phyloP scores from a whole-genome alignment of 2,113 vertebrate species.

The Baryphthengus martii region DNA sequence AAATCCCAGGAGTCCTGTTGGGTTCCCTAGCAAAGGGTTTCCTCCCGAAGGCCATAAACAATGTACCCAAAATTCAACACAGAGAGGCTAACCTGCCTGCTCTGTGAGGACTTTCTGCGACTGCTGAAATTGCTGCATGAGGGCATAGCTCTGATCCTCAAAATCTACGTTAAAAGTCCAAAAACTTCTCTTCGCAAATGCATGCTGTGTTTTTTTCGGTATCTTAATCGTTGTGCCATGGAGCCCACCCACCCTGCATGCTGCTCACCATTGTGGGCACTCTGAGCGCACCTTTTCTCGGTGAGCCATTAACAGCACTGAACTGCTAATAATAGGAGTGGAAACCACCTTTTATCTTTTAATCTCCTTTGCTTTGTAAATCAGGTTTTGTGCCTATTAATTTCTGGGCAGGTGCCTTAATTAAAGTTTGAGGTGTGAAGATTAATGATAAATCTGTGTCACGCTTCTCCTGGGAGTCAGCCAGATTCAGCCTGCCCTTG shows the following conservation, averaged over 20 bases:
- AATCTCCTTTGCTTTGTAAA: conserved; percentile 43
- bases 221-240: background rate
- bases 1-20: fast-evolving
- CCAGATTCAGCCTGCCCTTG: background rate
- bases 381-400: conserved; percentile 35
- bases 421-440: conserved; percentile 47
- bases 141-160: background rate
- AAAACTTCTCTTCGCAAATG: background rate
- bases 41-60: background rate
- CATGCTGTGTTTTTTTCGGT: background rate
- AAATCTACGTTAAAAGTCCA: background rate
- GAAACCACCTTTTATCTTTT: background rate
- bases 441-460: background rate
- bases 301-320: background rate
- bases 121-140: background rate
- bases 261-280: fast-evolving
- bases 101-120: too few species aligned
- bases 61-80: background rate
- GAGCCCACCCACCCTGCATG: background rate
- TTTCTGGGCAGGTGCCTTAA: conserved; percentile 43
- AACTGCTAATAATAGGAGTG: background rate
- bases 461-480: background rate
- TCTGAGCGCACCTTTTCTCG: fast-evolving
- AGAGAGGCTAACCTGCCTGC: background rate
- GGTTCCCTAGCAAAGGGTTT: background rate